A percentile compares a stretch with the other conserved stretches of the same genome.
These are phyloP conservation scores for Cyphomyrus plagiostoma DNA, from an alignment of 2,113 vertebrate species.

Conservation along the genomic window DNA sequence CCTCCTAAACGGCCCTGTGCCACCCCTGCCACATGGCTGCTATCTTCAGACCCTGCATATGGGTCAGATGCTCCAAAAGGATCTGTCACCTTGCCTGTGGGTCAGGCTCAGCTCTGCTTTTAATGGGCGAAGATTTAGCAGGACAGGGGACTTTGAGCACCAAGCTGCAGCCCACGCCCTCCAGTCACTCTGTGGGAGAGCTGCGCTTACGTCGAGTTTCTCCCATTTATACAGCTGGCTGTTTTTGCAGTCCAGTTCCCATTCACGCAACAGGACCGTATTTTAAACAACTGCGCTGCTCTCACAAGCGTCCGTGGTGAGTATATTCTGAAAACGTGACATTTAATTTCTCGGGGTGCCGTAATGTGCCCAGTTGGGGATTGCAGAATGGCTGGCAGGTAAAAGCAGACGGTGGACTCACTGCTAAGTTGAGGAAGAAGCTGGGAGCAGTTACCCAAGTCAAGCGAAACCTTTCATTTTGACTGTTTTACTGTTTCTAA, in stretches of 20 bases:
- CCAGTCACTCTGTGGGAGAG: not conserved
- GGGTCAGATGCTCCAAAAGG: not conserved
- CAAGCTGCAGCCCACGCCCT: not conserved
- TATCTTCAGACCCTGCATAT: not conserved
- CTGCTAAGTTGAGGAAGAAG: not conserved
- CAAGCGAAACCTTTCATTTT: not conserved
- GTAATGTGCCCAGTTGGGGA: not conserved
- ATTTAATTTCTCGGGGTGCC: not conserved
- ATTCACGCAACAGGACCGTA: not conserved
- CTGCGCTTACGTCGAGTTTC: not conserved
- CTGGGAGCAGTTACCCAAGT: not conserved
- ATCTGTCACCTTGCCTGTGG: not conserved
- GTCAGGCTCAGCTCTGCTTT: not conserved
- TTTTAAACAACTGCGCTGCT: not conserved
- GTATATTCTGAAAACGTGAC: not conserved
- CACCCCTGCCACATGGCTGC: not conserved
- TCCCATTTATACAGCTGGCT: not conserved
- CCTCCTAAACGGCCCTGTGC: not conserved
- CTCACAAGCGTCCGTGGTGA: not conserved
- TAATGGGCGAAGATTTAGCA: not conserved
- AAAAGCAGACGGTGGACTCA: not conserved
- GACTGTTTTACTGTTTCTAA: not conserved
- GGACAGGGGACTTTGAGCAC: not conserved
- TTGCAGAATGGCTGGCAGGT: not conserved
- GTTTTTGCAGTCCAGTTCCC: not conserved